These are phyloP conservation scores for Adelosebastes latens DNA, from an alignment of 2,797 vertebrate genomes.

Conservation along the genomic window DNA sequence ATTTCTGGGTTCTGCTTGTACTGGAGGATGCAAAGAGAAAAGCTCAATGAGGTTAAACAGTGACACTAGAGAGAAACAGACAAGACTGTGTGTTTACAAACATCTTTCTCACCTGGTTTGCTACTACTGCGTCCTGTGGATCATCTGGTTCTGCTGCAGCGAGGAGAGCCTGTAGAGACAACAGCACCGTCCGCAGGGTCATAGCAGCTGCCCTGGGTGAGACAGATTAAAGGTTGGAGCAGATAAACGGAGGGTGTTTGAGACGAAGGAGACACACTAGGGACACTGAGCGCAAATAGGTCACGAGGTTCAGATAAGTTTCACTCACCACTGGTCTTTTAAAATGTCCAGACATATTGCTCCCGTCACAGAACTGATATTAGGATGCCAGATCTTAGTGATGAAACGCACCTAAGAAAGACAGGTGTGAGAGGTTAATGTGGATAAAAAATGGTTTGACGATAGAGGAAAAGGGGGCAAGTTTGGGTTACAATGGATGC, in stretches of 20 bases:
- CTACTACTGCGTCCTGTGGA: constrained; percentile 98
- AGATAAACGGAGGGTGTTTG: neutral
- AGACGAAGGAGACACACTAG: neutral
- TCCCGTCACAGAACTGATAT: constrained; percentile 99
- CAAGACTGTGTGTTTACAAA: neutral
- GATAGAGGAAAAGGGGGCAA: neutral
- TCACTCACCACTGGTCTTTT: constrained; percentile 98
- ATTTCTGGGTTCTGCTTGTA: constrained; percentile 99
- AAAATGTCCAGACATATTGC: constrained; percentile 99
- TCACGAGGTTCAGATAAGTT: neutral
- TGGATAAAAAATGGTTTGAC: neutral
- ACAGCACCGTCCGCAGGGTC: constrained; percentile 97
- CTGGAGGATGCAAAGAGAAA: constrained; percentile 73
- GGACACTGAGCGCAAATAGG: neutral
- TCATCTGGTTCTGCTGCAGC: constrained; percentile 98
- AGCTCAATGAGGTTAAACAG: neutral
- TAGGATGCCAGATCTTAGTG: constrained; percentile 99
- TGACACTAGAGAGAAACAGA: neutral
- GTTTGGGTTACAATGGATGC: neutral
- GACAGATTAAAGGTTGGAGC: neutral
- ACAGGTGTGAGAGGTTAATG: constrained; percentile 4
- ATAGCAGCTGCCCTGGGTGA: constrained; percentile 95
- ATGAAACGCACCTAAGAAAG: constrained; percentile 95
- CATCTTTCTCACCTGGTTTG: constrained; percentile 90
- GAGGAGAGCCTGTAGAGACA: constrained; percentile 97